Evolutionary conservation across 2,113 vertebrate genomes (phyloP).

Genomic region (Nicator chloris): DNA sequence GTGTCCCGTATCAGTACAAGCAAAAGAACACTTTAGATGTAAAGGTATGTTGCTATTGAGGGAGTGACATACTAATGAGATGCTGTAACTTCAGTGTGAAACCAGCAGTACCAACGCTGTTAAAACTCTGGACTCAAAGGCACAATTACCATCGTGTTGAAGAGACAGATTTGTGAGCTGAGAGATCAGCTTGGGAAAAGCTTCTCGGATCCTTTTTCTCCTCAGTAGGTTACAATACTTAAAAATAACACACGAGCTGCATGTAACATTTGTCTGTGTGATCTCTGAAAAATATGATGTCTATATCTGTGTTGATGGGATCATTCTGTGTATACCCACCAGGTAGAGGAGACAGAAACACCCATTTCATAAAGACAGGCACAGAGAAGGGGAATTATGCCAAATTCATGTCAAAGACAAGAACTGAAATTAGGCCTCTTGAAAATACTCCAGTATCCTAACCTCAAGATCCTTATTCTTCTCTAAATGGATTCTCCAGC

Average conservation of each 20-base stretch:
- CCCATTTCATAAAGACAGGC: neutral
- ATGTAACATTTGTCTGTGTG: neutral
- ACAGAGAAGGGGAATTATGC: neutral
- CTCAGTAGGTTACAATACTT: neutral
- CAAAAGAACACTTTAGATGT: neutral
- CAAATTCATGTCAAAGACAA: neutral
- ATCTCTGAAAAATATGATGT: neutral
- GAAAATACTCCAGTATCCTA: neutral
- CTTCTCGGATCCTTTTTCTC: neutral
- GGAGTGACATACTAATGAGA: neutral
- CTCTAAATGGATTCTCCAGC: slow-evolving; percentile 20
- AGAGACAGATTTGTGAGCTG: neutral
- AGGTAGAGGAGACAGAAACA: neutral
- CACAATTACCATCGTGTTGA: neutral
- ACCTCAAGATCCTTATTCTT: neutral
- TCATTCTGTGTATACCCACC: neutral
- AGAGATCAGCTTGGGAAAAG: neutral
- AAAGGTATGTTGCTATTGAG: neutral
- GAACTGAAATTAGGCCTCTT: neutral
- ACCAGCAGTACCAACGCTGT: neutral
- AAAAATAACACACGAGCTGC: neutral
- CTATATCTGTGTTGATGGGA: neutral
- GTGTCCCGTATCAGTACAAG: neutral
- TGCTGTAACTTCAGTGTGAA: neutral
- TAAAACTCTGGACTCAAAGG: neutral